Conservation (phyloP, 92 coral and sea anemone genomes). For the Zoanthus sociatus region DNA sequence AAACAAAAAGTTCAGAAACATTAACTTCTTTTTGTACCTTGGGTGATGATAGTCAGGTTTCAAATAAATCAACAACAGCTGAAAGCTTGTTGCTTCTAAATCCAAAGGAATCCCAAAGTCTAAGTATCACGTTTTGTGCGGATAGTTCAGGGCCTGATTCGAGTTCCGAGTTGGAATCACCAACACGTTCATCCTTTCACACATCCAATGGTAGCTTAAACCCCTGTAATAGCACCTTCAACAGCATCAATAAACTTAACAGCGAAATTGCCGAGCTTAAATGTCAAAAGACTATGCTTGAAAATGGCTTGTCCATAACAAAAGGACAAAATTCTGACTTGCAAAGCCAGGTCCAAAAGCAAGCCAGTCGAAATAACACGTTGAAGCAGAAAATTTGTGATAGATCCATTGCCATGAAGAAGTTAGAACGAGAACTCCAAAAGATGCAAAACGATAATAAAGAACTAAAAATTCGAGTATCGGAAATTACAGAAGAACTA, state of each 20-base stretch:
- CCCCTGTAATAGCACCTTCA: conserved; percentile 49
- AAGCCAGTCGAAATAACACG: conserved; percentile 76
- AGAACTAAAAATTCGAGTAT: conserved; percentile 65
- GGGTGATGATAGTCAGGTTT: not conserved
- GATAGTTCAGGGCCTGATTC: conserved; percentile 36
- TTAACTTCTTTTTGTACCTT: not conserved
- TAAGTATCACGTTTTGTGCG: conserved; percentile 22
- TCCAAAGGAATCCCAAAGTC: conserved; percentile 28
- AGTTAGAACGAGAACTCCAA: conserved; percentile 78
- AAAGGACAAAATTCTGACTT: conserved; percentile 80
- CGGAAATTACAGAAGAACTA: conserved; percentile 75
- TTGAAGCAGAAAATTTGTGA: conserved; percentile 86
- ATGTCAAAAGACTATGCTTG: conserved; percentile 79
- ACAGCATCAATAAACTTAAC: conserved; percentile 75
- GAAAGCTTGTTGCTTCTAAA: conserved; percentile 3
- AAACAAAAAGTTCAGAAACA: not conserved
- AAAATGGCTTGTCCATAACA: conserved; percentile 76
- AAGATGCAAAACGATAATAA: conserved; percentile 73
- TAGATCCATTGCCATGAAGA: conserved; percentile 65
- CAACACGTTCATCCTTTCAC: conserved; percentile 72
- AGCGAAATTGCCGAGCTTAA: conserved; percentile 85
- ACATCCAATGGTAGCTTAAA: conserved; percentile 67
- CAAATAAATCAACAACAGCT: conserved; percentile 5
- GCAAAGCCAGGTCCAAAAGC: conserved; percentile 83
- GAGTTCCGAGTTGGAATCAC: conserved; percentile 25